Conservation (phyloP, 2,797 vertebrate species). For the Sebastes oblongus region DNA sequence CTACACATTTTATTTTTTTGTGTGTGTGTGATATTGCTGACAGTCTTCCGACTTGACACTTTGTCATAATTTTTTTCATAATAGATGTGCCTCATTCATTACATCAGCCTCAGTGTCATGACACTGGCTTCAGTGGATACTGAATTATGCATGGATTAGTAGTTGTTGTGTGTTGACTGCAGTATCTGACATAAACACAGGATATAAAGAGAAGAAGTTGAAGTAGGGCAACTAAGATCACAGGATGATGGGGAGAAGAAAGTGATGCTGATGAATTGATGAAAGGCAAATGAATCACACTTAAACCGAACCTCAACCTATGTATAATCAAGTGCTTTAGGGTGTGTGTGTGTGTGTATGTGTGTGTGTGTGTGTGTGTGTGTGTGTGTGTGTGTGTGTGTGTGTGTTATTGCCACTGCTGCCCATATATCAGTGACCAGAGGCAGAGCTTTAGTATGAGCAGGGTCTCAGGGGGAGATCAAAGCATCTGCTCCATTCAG, state of each 20-base stretch:
- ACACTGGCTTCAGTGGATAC: not conserved
- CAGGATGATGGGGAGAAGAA: not conserved
- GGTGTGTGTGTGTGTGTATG: constrained; percentile 7
- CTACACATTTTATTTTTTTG: not conserved
- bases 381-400: not conserved
- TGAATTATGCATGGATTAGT: constrained; percentile 3
- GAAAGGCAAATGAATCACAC: not conserved
- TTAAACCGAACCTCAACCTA: not conserved
- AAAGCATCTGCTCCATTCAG: constrained; percentile 62
- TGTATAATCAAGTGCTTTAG: not conserved
- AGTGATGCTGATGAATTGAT: not conserved
- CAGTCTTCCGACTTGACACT: not conserved
- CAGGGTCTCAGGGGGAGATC: constrained; percentile 49
- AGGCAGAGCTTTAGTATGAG: constrained; percentile 26
- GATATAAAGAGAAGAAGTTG: not conserved
- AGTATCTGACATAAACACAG: constrained; percentile 7
- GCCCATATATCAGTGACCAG: constrained; percentile 33
- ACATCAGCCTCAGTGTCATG: constrained; percentile 24
- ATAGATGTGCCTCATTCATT: constrained; percentile 6
- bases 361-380: not conserved
- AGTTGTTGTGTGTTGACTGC: not conserved
- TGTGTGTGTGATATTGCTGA: not conserved
- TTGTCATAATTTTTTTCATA: not conserved
- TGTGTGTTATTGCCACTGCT: not conserved
- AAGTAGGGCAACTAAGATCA: not conserved